Evolutionary conservation across 2,888 invertebrate genomes (phyloP).

Genomic region (Hirtodrosophila cameraria): DNA sequence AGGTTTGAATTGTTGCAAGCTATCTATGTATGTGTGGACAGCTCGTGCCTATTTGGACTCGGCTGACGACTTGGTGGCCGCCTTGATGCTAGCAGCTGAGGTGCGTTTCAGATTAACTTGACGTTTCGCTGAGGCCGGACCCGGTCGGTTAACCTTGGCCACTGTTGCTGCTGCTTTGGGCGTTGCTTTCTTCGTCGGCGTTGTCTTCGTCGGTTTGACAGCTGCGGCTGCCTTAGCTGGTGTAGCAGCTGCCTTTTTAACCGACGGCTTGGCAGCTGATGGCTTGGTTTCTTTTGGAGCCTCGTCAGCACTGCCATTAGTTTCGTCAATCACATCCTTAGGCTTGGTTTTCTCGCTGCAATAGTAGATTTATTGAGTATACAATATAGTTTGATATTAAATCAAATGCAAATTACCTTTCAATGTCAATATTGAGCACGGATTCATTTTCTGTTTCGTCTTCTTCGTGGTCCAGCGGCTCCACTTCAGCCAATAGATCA

Average conservation of each 20-base stretch:
- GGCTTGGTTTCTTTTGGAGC: slow-evolving; percentile 31
- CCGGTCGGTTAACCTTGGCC: slow-evolving; percentile 55
- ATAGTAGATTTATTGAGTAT: slow-evolving; percentile 2
- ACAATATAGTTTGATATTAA: background rate
- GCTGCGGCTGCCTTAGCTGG: slow-evolving; percentile 34
- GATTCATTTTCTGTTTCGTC: slow-evolving; percentile 89
- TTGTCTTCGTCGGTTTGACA: slow-evolving; percentile 15
- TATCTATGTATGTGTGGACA: slow-evolving; percentile 10
- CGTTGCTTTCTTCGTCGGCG: slow-evolving; percentile 47
- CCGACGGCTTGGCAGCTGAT: slow-evolving; percentile 21
- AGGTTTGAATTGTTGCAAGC: slow-evolving; percentile 27
- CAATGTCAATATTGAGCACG: slow-evolving; percentile 84
- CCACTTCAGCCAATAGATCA: slow-evolving; percentile 89
- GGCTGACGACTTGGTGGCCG: slow-evolving; percentile 52
- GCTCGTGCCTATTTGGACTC: slow-evolving; percentile 54
- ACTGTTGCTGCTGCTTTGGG: slow-evolving; percentile 34
- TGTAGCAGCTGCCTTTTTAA: slow-evolving; percentile 33
- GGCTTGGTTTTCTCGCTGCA: slow-evolving; percentile 85
- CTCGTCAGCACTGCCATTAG: slow-evolving; percentile 70
- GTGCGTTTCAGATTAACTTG: slow-evolving; percentile 68
- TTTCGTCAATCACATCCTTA: slow-evolving; percentile 75
- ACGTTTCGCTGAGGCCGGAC: slow-evolving; percentile 64
- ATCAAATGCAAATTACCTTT: slow-evolving; percentile 83
- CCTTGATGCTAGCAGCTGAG: slow-evolving; percentile 51
- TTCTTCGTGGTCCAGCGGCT: slow-evolving; percentile 87